Percentiles rank a stretch among this genome's conserved stretches.
These are phyloP conservation scores for Serrognathus titanus DNA, from an alignment of 2,888 invertebrate species.

Conservation along the genomic window DNA sequence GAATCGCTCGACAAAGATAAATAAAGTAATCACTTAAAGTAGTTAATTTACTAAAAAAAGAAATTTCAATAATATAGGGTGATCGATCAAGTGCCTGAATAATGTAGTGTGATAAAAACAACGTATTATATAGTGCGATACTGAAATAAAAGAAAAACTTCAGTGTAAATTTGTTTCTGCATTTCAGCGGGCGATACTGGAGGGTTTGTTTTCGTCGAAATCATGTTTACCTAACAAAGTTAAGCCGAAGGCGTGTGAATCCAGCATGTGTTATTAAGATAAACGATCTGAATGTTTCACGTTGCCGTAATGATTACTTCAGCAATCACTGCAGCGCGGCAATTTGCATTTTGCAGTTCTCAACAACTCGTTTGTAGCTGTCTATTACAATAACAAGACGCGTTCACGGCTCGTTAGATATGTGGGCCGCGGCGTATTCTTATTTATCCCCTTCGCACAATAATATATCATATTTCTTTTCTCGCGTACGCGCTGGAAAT, in stretches of 20 bases:
- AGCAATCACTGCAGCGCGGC: slow-evolving; percentile 6
- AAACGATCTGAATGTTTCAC: slow-evolving; percentile 14
- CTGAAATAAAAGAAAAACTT: too few relatives aligned
- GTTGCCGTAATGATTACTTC: slow-evolving; percentile 13
- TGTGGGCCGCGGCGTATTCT: background rate
- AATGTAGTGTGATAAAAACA: too few relatives aligned
- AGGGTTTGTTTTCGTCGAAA: too few relatives aligned
- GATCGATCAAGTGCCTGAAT: too few relatives aligned
- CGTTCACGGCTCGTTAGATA: slow-evolving; percentile 15
- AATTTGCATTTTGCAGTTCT: slow-evolving; percentile 14
- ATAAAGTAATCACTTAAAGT: too few relatives aligned
- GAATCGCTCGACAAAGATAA: too few relatives aligned
- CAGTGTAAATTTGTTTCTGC: too few relatives aligned
- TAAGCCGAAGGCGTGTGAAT: slow-evolving; percentile 7
- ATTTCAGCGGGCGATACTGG: too few relatives aligned
- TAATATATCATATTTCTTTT: background rate
- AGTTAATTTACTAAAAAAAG: too few relatives aligned
- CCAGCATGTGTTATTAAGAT: slow-evolving; percentile 17
- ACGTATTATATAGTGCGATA: too few relatives aligned
- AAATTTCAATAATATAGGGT: too few relatives aligned
- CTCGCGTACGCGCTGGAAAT: background rate
- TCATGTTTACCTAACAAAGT: too few relatives aligned
- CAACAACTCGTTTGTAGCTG: slow-evolving; percentile 25
- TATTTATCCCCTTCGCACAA: background rate
- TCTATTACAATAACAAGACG: slow-evolving; percentile 29